phyloP scores from a whole-genome alignment of 2,888 invertebrate genomes.

The Liodrosophila aerea region DNA sequence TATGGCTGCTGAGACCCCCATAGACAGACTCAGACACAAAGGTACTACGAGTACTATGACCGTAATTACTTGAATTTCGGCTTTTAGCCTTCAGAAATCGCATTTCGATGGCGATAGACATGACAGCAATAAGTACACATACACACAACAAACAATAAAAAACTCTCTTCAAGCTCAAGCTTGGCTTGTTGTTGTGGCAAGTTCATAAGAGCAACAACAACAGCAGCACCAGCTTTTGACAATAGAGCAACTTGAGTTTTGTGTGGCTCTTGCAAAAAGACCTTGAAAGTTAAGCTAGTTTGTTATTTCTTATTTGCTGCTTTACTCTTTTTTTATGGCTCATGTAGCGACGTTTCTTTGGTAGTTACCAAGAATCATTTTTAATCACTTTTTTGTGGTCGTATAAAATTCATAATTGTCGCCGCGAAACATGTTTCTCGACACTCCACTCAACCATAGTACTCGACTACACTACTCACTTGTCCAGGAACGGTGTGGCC shows the following conservation, averaged over 20 bases:
- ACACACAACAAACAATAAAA: slow-evolving; percentile 17
- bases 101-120: slow-evolving; percentile 61
- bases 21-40: slow-evolving; percentile 1
- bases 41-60: slow-evolving; percentile 47
- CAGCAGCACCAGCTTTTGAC: slow-evolving; percentile 28
- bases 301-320: slow-evolving; percentile 17
- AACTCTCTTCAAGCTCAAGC: slow-evolving; percentile 11
- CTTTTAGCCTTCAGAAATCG: slow-evolving; percentile 64
- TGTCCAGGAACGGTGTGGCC: slow-evolving; percentile 90
- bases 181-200: slow-evolving; percentile 31
- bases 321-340: slow-evolving; percentile 48
- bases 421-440: slow-evolving; percentile 53
- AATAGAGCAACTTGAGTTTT: slow-evolving; percentile 52
- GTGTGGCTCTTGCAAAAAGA: slow-evolving; percentile 44
- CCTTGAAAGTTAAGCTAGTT: slow-evolving; percentile 72
- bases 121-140: slow-evolving; percentile 35
- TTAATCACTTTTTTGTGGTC: slow-evolving; percentile 60
- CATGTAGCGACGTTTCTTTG: slow-evolving; percentile 50
- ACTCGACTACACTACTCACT: slow-evolving; percentile 81
- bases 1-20: slow-evolving; percentile 1
- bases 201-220: slow-evolving; percentile 25
- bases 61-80: slow-evolving; percentile 71
- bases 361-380: slow-evolving; percentile 67
- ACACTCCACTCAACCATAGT: slow-evolving; percentile 3
- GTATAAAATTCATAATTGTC: slow-evolving; percentile 67